Conservation (phyloP, 2,888 invertebrate species). For the Apamea crenata region DNA sequence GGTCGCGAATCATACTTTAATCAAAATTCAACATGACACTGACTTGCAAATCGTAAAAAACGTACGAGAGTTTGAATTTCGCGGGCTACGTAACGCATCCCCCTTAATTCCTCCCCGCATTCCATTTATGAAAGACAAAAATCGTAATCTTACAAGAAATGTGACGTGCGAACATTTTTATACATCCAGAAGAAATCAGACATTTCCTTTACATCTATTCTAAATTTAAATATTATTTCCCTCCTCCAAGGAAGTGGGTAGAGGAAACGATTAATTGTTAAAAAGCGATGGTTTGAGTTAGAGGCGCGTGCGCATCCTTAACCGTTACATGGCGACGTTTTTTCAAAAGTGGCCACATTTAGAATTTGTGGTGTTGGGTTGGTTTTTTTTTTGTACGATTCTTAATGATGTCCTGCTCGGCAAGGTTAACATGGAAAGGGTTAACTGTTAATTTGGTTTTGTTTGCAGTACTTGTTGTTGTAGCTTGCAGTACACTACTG, state of each 20-base stretch:
- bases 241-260: conserved; percentile 68
- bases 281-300: conserved; percentile 77
- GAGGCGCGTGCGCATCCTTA: conserved; percentile 79
- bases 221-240: conserved; percentile 69
- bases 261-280: conserved; percentile 85
- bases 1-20: no score
- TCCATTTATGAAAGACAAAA: neutral
- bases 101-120: neutral
- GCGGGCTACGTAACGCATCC: neutral
- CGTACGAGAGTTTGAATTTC: neutral
- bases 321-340: conserved; percentile 69
- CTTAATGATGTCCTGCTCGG: conserved; percentile 83
- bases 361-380: conserved; percentile 67
- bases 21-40: neutral
- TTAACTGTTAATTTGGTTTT: neutral
- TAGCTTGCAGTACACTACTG: neutral
- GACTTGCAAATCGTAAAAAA: neutral
- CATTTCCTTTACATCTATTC: conserved; percentile 73
- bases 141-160: conserved; percentile 2
- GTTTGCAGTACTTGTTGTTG: neutral
- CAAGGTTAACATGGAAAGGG: conserved; percentile 68
- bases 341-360: conserved; percentile 74
- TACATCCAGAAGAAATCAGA: conserved; percentile 67
- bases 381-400: conserved; percentile 73
- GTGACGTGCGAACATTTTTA: conserved; percentile 66